phyloP scores from a whole-genome alignment of 2,888 invertebrate species.

The Campaea margaritaria region DNA sequence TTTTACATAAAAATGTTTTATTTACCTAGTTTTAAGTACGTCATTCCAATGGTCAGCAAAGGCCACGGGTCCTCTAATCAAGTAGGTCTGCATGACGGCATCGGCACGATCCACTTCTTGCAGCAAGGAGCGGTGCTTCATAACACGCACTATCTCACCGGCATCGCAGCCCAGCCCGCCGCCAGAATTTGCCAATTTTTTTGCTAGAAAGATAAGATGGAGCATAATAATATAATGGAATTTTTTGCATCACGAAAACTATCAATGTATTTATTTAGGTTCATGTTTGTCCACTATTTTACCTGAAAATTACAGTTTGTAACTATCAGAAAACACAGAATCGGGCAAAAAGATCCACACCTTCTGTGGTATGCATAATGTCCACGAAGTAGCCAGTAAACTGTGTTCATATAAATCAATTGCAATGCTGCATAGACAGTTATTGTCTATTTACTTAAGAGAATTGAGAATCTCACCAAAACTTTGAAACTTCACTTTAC shows the following conservation, averaged over 20 bases:
- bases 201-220: slow-evolving; percentile 19
- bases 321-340: too few relatives aligned
- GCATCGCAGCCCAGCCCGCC: slow-evolving; percentile 69
- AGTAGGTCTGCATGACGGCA: slow-evolving; percentile 87
- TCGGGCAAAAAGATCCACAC: too few relatives aligned
- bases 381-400: too few relatives aligned
- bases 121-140: slow-evolving; percentile 86
- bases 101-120: slow-evolving; percentile 89
- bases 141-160: slow-evolving; percentile 86
- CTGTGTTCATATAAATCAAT: too few relatives aligned
- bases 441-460: too few relatives aligned
- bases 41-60: slow-evolving; percentile 88
- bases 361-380: too few relatives aligned
- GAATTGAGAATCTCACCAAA: too few relatives aligned
- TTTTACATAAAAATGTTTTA: background rate
- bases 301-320: too few relatives aligned
- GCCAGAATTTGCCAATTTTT: slow-evolving; percentile 56
- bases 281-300: too few relatives aligned
- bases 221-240: background rate
- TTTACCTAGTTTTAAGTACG: slow-evolving; percentile 85
- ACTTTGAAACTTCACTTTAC: slow-evolving; percentile 31
- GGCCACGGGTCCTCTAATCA: slow-evolving; percentile 81
- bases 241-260: too few relatives aligned
- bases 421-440: too few relatives aligned
- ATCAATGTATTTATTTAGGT: too few relatives aligned